These are phyloP conservation scores for Entomobrya multifasciata DNA, from an alignment of 2,888 invertebrate genomes.

Conservation along the genomic window DNA sequence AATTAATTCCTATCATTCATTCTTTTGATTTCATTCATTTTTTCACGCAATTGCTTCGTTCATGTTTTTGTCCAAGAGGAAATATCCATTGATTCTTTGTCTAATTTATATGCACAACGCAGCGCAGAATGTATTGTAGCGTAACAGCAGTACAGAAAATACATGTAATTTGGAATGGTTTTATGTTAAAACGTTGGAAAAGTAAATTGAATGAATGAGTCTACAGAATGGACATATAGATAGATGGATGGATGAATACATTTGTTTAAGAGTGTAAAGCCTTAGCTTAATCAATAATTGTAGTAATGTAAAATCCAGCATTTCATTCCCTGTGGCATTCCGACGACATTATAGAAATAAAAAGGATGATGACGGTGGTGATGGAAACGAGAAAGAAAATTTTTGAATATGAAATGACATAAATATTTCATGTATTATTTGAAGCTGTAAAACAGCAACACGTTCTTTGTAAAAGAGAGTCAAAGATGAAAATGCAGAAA, in stretches of 20 bases:
- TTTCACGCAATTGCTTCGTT: slow-evolving; percentile 47
- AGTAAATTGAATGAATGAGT: not conserved
- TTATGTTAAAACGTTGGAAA: not conserved
- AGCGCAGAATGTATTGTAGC: not conserved
- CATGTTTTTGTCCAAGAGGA: slow-evolving; percentile 2
- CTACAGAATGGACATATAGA: not conserved
- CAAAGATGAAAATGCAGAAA: not conserved
- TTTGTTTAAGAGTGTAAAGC: not conserved
- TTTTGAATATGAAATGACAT: slow-evolving; percentile 53
- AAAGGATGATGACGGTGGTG: not conserved
- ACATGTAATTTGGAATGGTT: not conserved
- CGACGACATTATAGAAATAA: not conserved
- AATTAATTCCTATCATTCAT: slow-evolving; percentile 45
- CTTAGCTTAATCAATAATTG: slow-evolving; percentile 22
- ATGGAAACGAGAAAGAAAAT: slow-evolving; percentile 13
- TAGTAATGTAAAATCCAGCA: slow-evolving; percentile 21
- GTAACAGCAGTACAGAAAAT: not conserved
- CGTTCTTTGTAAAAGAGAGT: slow-evolving; percentile 21
- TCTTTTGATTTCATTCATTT: slow-evolving; percentile 50
- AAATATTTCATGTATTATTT: slow-evolving; percentile 44
- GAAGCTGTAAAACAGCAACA: slow-evolving; percentile 9
- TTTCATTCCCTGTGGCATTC: slow-evolving; percentile 46
- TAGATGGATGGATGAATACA: not conserved
- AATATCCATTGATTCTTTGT: slow-evolving; percentile 75
- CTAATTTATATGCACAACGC: slow-evolving; percentile 55